These are phyloP conservation scores for Lamellibrachia luymesi DNA, from an alignment of 1,140 invertebrate genomes.

Conservation along the genomic window DNA sequence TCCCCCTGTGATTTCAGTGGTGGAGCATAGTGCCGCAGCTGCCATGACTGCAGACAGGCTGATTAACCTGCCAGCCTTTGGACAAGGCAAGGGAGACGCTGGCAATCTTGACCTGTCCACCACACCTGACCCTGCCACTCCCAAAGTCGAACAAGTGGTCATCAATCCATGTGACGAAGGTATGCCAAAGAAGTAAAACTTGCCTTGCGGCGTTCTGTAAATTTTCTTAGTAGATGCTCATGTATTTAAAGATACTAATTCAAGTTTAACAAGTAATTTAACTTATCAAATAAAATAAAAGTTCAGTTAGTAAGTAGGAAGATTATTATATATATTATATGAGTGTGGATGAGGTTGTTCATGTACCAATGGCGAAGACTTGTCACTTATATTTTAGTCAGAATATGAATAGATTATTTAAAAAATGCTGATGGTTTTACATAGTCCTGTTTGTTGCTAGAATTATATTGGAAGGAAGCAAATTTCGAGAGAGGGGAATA, in stretches of 20 bases:
- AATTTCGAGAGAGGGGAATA: neutral
- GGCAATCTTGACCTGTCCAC: neutral
- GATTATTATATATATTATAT: no score
- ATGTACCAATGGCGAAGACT: neutral
- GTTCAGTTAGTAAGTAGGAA: no score
- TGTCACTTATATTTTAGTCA: neutral
- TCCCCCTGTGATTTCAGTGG: neutral
- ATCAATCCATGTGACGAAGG: constrained; percentile 17
- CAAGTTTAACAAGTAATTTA: neutral
- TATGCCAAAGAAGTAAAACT: neutral
- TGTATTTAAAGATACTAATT: neutral
- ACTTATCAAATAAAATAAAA: neutral
- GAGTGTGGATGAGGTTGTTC: no score
- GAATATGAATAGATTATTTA: neutral
- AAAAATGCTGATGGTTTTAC: neutral
- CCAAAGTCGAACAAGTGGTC: constrained; percentile 15
- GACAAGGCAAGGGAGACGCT: neutral
- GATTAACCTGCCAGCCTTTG: neutral
- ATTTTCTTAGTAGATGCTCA: neutral
- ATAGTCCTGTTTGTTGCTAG: neutral
- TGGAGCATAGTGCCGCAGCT: neutral
- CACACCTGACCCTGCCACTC: neutral
- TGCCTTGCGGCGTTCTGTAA: neutral
- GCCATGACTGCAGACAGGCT: neutral
- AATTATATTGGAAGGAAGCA: neutral